Percentiles rank a stretch among this genome's conserved stretches.
Evolutionary conservation across 2,888 invertebrate species (phyloP).

Genomic region (Alsophila aescularia): DNA sequence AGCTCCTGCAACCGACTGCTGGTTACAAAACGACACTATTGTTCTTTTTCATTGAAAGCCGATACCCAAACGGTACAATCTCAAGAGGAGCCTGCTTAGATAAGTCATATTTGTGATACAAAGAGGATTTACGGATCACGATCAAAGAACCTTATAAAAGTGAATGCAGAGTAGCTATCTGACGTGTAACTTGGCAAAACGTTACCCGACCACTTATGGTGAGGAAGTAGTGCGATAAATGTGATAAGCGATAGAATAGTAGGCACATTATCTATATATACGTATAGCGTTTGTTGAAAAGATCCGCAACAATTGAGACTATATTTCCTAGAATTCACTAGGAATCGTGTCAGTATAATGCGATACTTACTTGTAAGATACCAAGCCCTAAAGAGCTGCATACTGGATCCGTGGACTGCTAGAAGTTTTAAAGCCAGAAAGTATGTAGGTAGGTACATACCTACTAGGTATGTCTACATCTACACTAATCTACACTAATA

Average conservation of each 20-base stretch:
- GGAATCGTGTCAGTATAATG: too few relatives aligned
- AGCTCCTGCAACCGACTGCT: conserved; percentile 54
- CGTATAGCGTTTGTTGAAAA: too few relatives aligned
- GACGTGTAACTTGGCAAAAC: conserved; percentile 7
- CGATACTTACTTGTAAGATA: too few relatives aligned
- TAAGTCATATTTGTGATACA: conserved; percentile 47
- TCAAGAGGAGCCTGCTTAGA: conserved; percentile 52
- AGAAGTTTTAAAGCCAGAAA: too few relatives aligned
- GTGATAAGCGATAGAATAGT: neutral
- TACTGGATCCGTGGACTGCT: too few relatives aligned
- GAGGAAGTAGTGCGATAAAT: neutral
- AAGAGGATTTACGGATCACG: conserved; percentile 38
- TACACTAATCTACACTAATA: too few relatives aligned
- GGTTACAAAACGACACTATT: conserved; percentile 6
- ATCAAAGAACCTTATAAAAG: neutral
- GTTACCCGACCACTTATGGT: conserved; percentile 5
- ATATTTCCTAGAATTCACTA: too few relatives aligned
- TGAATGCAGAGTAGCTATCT: neutral
- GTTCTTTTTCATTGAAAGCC: conserved; percentile 16
- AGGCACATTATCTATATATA: neutral
- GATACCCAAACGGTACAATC: conserved; percentile 45
- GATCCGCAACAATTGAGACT: too few relatives aligned
- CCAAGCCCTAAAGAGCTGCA: too few relatives aligned
- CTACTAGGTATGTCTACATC: too few relatives aligned
- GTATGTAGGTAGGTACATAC: too few relatives aligned